Base-by-base conservation (phyloP, 2,113 vertebrate genomes). In the Ptychochromis oligacanthus region DNA sequence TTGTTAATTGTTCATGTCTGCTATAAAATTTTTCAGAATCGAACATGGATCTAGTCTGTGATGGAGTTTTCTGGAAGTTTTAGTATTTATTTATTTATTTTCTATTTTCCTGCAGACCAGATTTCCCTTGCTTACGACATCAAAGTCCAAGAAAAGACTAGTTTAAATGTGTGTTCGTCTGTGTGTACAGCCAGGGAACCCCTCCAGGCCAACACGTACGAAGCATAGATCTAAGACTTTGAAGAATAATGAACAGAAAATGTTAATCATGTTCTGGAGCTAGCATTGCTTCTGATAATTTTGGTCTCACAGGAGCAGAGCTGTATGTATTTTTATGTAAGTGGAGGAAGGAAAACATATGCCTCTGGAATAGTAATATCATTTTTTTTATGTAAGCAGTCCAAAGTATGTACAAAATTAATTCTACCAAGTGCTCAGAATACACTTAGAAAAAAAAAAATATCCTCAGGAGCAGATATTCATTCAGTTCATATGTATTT, bases 221-320 rank as follows among this genome's bases (percentile, higher is more conserved):
- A 83, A 79, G 60, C 79, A 62, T 40, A 77, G 61, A 89, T 86
- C 75, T 88, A 59, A 84, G 90, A 87, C 85, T 90, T 85, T 88
- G 76, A 89, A 90, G 85, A 84, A 75, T 79, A 86, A 89, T 40
- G 54, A 90, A 87, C 59, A 89, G 88, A 91, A 89, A 88, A 88
- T 91, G 88, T 87, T 88, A 90, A 89, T 89, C 78, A 52, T 62
- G 65, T 74, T 88, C 75, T 81, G 82, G 49, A 88, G 87, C 87
- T 90, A 24, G 65, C 26, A n/a, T 75, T 84, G 74, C 90, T 86
- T 87, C 79, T 88, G 78, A 88, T 82, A 90, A 88, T 56, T 77
- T 78, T 55, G 67, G 65, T 89, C 89, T 87, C 88, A n/a, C 11
- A 67, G 86, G 86, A 72, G 18, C 46, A 22, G 76, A 84, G 75